These are phyloP conservation scores for Metellina segmentata DNA, from an alignment of 2,888 invertebrate species.

Conservation along the genomic window DNA sequence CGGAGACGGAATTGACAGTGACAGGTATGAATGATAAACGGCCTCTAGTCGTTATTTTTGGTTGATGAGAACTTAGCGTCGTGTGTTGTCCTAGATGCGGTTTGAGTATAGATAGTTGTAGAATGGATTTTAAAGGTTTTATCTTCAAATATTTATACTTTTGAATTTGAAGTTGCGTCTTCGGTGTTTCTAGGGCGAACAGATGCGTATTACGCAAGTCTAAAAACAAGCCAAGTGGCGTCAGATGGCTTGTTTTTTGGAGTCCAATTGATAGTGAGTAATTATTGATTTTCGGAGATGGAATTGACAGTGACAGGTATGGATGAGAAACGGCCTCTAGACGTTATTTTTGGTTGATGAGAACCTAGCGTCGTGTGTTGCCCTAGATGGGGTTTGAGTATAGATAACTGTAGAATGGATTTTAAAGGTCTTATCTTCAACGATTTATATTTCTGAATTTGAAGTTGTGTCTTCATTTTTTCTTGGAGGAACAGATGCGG, in stretches of 20 bases:
- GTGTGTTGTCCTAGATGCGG: neutral
- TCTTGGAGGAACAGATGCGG: too few relatives aligned
- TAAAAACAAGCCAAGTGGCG: too few relatives aligned
- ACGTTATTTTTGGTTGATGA: too few relatives aligned
- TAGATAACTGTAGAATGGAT: neutral
- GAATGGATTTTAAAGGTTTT: neutral
- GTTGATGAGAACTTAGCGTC: neutral
- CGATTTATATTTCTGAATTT: neutral
- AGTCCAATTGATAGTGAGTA: too few relatives aligned
- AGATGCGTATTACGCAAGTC: too few relatives aligned
- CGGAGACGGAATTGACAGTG: constrained; percentile 76
- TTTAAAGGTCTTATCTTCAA: neutral
- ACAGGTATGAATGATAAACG: constrained; percentile 66
- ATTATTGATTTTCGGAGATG: too few relatives aligned
- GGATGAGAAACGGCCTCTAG: too few relatives aligned
- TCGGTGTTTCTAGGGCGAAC: too few relatives aligned
- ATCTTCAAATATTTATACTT: neutral
- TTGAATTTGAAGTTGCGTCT: too few relatives aligned
- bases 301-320: constrained; percentile 77
- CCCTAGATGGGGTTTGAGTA: neutral
- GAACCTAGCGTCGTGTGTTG: neutral
- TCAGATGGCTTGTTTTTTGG: too few relatives aligned
- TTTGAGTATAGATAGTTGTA: neutral
- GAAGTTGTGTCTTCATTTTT: too few relatives aligned
- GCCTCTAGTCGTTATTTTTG: too few relatives aligned